A percentile compares a stretch with the other conserved stretches of the same genome.
phyloP scores from a whole-genome alignment of 2,113 vertebrate genomes.

The Nibea albiflora region DNA sequence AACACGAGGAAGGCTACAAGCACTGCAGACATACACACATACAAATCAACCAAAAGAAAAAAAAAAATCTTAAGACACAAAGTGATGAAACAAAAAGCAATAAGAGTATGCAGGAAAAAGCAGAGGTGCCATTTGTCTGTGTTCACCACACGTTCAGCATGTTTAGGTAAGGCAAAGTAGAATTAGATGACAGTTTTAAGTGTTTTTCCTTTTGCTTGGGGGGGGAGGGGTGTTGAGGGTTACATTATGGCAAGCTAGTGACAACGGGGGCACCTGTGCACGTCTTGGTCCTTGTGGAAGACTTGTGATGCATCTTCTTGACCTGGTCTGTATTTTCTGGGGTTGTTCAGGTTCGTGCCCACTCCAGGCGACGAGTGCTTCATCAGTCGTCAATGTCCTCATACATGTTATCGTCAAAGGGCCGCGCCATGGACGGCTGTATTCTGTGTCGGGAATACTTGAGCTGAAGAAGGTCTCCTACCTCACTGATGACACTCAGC shows the following conservation, averaged over 20 bases:
- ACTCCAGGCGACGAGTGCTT: slow-evolving; percentile 9
- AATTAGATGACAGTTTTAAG: slow-evolving; percentile 18
- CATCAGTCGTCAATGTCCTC: slow-evolving; percentile 72
- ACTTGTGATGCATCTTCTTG: slow-evolving; percentile 47
- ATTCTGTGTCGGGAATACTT: slow-evolving; percentile 90
- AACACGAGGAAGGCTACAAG: neutral
- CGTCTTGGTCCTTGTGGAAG: slow-evolving; percentile 51
- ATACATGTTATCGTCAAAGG: slow-evolving; percentile 52
- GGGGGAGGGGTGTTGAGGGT: neutral
- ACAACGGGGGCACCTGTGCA: slow-evolving; percentile 42
- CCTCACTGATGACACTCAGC: slow-evolving; percentile 91
- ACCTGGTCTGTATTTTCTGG: slow-evolving; percentile 7
- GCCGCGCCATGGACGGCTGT: slow-evolving; percentile 39
- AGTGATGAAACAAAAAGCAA: neutral
- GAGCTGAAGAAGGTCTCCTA: slow-evolving; percentile 92
- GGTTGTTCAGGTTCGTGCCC: slow-evolving; percentile 17
- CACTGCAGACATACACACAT: neutral
- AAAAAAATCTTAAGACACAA: neutral
- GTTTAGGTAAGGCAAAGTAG: slow-evolving; percentile 54
- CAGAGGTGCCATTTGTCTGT: slow-evolving; percentile 30
- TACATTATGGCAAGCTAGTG: slow-evolving; percentile 30
- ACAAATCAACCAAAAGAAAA: neutral
- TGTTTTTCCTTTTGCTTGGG: slow-evolving; percentile 23
- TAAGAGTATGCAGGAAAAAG: slow-evolving; percentile 12
- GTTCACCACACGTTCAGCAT: slow-evolving; percentile 5